Percentiles rank a stretch among this genome's conserved stretches.
These are phyloP conservation scores for Nemoura dubitans DNA, from an alignment of 2,888 invertebrate species.

Conservation along the genomic window DNA sequence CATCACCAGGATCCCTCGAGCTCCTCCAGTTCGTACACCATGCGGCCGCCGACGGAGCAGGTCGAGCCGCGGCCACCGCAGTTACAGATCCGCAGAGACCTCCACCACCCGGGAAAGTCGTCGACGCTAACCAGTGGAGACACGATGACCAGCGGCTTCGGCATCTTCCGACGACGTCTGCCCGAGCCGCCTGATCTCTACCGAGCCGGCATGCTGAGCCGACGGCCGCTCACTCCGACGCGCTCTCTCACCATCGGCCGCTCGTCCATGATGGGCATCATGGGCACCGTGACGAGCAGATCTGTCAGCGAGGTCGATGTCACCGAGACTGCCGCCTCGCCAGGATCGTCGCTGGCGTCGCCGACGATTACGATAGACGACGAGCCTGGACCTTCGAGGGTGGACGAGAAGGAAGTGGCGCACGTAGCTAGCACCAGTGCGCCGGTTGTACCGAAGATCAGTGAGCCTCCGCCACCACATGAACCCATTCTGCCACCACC, in stretches of 20 bases:
- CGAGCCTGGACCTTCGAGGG: constrained; percentile 59
- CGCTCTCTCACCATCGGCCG: constrained; percentile 53
- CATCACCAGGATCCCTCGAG: constrained; percentile 55
- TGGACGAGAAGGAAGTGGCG: constrained; percentile 53
- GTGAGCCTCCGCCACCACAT: constrained; percentile 55
- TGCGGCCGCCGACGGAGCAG: constrained; percentile 61
- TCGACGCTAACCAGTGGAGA: constrained; percentile 59
- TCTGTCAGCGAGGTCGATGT: not conserved
- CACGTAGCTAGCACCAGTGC: constrained; percentile 59
- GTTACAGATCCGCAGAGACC: constrained; percentile 80
- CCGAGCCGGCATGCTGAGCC: constrained; percentile 42
- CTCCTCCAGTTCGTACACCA: constrained; percentile 68
- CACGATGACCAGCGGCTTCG: constrained; percentile 64
- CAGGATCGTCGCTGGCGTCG: constrained; percentile 59
- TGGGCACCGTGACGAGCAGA: constrained; percentile 34
- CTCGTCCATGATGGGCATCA: constrained; percentile 36
- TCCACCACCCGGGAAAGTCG: constrained; percentile 59
- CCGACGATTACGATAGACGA: not conserved
- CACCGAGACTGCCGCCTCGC: constrained; percentile 54
- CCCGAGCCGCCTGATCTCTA: constrained; percentile 53
- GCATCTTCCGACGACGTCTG: constrained; percentile 50
- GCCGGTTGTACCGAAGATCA: constrained; percentile 54
- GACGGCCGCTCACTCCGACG: constrained; percentile 56
- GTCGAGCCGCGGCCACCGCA: constrained; percentile 59
- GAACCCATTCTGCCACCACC: constrained; percentile 56